phyloP scores from a whole-genome alignment of 2,888 invertebrate species.

The Drosophila merina region DNA sequence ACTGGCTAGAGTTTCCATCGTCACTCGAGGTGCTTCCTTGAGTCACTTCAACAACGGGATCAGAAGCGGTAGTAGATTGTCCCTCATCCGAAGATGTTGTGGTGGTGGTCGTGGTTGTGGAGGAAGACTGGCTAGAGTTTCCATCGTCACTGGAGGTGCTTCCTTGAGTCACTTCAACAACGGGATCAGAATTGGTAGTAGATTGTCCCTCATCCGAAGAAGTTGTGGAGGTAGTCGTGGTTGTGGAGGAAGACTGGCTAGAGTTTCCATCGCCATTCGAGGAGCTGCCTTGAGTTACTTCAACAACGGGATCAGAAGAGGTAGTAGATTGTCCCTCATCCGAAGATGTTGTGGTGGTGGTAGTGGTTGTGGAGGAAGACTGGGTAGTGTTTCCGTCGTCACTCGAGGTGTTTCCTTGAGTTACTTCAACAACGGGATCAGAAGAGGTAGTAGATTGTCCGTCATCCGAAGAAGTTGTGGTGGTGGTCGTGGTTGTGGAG shows the following conservation, averaged over 20 bases:
- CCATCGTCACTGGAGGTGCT: not conserved
- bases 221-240: slow-evolving; percentile 3
- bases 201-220: not conserved
- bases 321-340: not conserved
- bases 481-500: slow-evolving; percentile 2
- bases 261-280: not conserved
- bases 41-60: not conserved
- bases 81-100: not conserved
- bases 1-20: slow-evolving; percentile 4
- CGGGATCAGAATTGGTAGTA: not conserved
- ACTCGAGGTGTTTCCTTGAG: not conserved
- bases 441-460: slow-evolving; percentile 1
- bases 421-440: slow-evolving; percentile 4
- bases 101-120: slow-evolving; percentile 4
- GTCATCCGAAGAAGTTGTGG: not conserved
- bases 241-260: not conserved
- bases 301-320: slow-evolving; percentile 3
- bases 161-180: not conserved
- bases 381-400: not conserved
- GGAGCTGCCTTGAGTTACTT: not conserved
- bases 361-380: slow-evolving; percentile 9
- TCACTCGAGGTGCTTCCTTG: not conserved
- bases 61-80: not conserved
- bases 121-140: not conserved
- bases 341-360: slow-evolving; percentile 1